Conservation (phyloP, 2,113 vertebrate species). For the Pteruthius melanotis region DNA sequence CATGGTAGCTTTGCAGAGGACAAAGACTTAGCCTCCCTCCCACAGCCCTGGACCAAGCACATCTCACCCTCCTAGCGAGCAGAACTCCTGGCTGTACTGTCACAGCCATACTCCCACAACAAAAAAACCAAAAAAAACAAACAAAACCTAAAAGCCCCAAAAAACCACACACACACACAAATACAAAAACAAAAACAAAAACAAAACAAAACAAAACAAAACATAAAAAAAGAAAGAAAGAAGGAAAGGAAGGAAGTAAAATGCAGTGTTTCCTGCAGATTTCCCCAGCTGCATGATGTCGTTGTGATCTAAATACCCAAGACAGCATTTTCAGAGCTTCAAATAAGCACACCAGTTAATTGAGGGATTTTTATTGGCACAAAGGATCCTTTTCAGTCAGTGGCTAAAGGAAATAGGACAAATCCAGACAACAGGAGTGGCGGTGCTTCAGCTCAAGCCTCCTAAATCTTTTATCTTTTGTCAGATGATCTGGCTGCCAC, state of each 20-base stretch:
- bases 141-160: no score
- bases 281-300: not conserved
- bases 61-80: accelerated
- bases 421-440: not conserved
- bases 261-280: not conserved
- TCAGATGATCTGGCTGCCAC: not conserved
- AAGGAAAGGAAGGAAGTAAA: accelerated
- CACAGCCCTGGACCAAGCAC: not conserved
- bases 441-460: not conserved
- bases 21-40: not conserved
- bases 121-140: no score
- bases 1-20: not conserved
- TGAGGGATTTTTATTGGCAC: not conserved
- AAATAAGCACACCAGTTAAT: not conserved
- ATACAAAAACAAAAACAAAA: no score
- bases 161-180: no score
- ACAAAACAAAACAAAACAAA: no score
- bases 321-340: not conserved
- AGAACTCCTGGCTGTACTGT: not conserved
- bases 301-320: not conserved
- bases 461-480: not conserved
- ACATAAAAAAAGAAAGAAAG: no score
- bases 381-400: not conserved
- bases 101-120: not conserved
- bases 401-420: not conserved